Conservation (phyloP, 2,888 invertebrate genomes). For the Synergus itoensis region DNA sequence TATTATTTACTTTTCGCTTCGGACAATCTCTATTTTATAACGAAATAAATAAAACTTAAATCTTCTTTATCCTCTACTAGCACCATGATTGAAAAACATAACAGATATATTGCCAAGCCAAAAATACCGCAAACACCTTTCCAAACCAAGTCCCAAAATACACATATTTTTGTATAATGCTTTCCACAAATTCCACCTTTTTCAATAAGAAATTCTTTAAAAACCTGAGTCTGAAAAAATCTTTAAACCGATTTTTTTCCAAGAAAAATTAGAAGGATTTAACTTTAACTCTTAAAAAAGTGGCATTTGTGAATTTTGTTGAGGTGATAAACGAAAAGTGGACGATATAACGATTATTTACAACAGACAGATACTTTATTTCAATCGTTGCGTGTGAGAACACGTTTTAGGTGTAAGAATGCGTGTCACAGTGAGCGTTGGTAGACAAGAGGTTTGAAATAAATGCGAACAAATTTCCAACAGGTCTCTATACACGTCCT, state of each 20-base stretch:
- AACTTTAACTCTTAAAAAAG: not conserved
- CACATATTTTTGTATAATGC: slow-evolving; percentile 12
- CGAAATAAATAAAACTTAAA: slow-evolving; percentile 10
- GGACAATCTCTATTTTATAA: not conserved
- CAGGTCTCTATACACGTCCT: slow-evolving; percentile 26
- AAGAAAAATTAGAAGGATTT: no score
- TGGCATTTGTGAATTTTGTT: not conserved
- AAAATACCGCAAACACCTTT: slow-evolving; percentile 6
- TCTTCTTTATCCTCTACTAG: not conserved
- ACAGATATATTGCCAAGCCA: slow-evolving; percentile 4
- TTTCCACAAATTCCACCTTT: slow-evolving; percentile 5
- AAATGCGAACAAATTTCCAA: slow-evolving; percentile 46
- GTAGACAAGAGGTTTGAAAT: slow-evolving; percentile 41
- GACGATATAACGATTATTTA: slow-evolving; percentile 55
- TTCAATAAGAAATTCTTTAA: not conserved
- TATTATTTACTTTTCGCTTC: not conserved
- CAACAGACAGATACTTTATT: slow-evolving; percentile 75
- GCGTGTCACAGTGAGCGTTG: slow-evolving; percentile 62
- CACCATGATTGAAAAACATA: slow-evolving; percentile 13
- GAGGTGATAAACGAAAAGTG: slow-evolving; percentile 21
- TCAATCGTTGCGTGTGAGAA: slow-evolving; percentile 65
- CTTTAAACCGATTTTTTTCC: not conserved
- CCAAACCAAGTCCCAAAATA: slow-evolving; percentile 11
- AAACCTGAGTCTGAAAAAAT: not conserved
- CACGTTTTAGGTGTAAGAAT: slow-evolving; percentile 62